Evolutionary conservation across 2,113 vertebrate species (phyloP).

Genomic region (Siniperca knerii): DNA sequence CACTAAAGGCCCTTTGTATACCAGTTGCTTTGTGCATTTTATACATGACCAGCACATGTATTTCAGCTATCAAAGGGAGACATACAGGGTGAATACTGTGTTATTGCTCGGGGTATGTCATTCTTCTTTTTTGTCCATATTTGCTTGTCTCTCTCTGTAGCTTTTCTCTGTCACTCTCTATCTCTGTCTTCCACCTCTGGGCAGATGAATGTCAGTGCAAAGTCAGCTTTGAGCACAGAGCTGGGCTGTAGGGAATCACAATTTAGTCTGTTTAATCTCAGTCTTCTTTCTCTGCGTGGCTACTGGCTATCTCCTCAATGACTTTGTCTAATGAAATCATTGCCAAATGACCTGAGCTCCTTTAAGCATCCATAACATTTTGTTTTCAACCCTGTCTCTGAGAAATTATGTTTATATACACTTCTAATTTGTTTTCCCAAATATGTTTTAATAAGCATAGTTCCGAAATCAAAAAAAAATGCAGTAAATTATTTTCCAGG

Average conservation of each 20-base stretch:
- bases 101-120: neutral
- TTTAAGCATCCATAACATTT: neutral
- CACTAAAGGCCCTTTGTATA: neutral
- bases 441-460: neutral
- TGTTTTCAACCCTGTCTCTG: neutral
- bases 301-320: constrained; percentile 15
- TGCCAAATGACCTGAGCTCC: constrained; percentile 15
- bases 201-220: constrained; percentile 64
- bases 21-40: constrained; percentile 11
- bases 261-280: constrained; percentile 35
- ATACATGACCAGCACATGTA: constrained; percentile 22
- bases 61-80: constrained; percentile 23
- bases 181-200: constrained; percentile 43
- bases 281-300: neutral
- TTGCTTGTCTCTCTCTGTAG: constrained; percentile 16
- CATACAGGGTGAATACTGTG: constrained; percentile 3
- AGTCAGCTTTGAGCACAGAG: constrained; percentile 45
- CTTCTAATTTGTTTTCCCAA: neutral
- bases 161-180: constrained; percentile 21
- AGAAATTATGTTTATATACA: neutral
- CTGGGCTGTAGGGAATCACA: constrained; percentile 31
- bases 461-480: neutral
- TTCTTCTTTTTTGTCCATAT: constrained; percentile 5
- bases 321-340: constrained; percentile 43
- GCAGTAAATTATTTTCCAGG: neutral